Percentiles rank a stretch among this genome's conserved stretches.
phyloP scores from a whole-genome alignment of 2,797 vertebrate genomes.

The Acanthis flammea region DNA sequence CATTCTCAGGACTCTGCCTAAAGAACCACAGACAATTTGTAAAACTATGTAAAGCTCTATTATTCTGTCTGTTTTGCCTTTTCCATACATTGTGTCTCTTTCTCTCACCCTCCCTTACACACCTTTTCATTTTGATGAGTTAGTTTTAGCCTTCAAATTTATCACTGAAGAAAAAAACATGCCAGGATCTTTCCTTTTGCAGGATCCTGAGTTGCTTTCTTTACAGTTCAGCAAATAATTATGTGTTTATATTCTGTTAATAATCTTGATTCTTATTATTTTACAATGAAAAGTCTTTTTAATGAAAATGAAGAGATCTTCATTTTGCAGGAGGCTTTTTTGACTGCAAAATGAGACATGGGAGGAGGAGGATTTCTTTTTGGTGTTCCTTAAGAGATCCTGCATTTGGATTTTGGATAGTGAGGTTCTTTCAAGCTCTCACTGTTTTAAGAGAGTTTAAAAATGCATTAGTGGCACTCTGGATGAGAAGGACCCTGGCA shows the following conservation, averaged over 20 bases:
- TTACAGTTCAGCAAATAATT: not conserved
- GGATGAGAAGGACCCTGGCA: not conserved
- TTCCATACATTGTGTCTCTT: not conserved
- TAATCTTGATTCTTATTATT: not conserved
- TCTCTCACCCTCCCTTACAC: not conserved
- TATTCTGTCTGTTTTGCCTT: not conserved
- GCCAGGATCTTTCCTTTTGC: not conserved
- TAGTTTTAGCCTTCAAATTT: not conserved
- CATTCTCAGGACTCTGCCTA: not conserved
- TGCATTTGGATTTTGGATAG: not conserved
- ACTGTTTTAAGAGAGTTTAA: not conserved
- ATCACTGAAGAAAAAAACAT: not conserved
- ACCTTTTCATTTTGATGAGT: not conserved
- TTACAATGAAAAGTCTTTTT: not conserved
- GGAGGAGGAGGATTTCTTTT: not conserved
- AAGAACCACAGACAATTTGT: not conserved
- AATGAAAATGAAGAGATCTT: not conserved
- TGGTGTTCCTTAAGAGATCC: not conserved
- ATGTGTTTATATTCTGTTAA: not conserved
- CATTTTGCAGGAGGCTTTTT: not conserved
- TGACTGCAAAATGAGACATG: not conserved
- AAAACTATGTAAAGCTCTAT: not conserved
- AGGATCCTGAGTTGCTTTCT: not conserved
- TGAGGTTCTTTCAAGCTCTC: not conserved
- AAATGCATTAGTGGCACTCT: not conserved